These are phyloP conservation scores for Ichneumoninae sp. DNA, from an alignment of 2,888 invertebrate genomes.

Conservation along the genomic window DNA sequence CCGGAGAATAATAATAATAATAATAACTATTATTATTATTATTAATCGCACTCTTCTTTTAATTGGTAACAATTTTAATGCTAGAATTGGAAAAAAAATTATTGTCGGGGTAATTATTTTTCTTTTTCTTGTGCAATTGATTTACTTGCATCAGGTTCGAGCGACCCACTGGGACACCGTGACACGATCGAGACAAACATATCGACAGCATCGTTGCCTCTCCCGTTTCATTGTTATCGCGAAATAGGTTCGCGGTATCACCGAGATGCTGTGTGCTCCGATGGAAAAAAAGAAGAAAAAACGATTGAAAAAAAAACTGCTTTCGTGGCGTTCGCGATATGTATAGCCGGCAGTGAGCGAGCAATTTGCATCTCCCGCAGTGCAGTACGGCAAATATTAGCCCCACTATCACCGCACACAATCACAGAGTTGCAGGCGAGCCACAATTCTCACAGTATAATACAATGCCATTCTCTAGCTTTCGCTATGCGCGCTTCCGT, in stretches of 20 bases:
- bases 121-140: background rate
- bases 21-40: background rate
- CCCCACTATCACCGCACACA: constrained; percentile 10
- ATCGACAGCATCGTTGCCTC: background rate
- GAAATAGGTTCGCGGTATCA: background rate
- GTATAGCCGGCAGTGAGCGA: background rate
- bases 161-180: background rate
- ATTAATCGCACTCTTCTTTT: background rate
- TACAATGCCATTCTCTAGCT: constrained; percentile 32
- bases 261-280: background rate
- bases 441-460: constrained; percentile 17
- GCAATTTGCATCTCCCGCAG: constrained; percentile 15
- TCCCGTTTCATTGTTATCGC: background rate
- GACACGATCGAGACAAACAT: background rate
- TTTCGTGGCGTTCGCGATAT: background rate
- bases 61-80: background rate
- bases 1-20: no score
- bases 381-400: constrained; percentile 11
- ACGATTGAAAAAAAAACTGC: background rate
- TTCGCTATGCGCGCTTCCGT: constrained; percentile 28
- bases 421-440: background rate
- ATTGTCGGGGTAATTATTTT: background rate
- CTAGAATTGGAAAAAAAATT: background rate
- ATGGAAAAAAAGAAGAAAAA: background rate
- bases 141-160: background rate